Evolutionary conservation across 2,113 vertebrate species (phyloP).

Genomic region (Hyaena hyaena): DNA sequence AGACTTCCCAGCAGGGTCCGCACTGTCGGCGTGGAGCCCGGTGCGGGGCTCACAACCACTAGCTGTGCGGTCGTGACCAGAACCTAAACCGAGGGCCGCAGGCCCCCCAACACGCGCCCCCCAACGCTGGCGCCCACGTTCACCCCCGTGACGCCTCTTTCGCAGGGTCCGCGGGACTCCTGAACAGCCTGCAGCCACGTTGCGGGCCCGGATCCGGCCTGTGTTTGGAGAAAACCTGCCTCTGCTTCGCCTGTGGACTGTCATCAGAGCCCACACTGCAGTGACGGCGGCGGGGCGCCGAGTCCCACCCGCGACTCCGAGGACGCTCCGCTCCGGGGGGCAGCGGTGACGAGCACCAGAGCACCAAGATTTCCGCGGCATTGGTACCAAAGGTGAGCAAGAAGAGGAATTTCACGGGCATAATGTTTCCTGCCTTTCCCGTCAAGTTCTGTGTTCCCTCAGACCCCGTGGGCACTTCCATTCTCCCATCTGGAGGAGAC

Average conservation of each 20-base stretch:
- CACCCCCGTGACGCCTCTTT: background rate
- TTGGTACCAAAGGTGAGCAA: background rate
- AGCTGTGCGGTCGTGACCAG: too few species aligned
- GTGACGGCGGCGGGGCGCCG: background rate
- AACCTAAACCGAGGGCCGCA: too few species aligned
- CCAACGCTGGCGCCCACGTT: background rate
- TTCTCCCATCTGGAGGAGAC: background rate
- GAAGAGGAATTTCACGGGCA: background rate
- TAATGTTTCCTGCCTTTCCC: background rate
- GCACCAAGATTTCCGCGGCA: too few species aligned
- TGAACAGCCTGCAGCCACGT: background rate
- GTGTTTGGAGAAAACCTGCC: background rate
- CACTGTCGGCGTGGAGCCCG: too few species aligned
- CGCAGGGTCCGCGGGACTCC: background rate
- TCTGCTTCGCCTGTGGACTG: background rate
- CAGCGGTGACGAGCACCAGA: background rate
- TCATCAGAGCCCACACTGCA: background rate
- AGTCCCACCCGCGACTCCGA: background rate
- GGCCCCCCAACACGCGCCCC: too few species aligned
- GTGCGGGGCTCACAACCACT: too few species aligned
- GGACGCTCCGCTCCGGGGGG: background rate
- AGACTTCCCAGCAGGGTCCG: too few species aligned
- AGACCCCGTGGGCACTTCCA: background rate
- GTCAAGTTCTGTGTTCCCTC: background rate
- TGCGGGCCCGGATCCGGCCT: background rate